Percentiles rank a stretch among this genome's conserved stretches.
phyloP scores from a whole-genome alignment of 2,113 vertebrate genomes.

The Butorides virescens region DNA sequence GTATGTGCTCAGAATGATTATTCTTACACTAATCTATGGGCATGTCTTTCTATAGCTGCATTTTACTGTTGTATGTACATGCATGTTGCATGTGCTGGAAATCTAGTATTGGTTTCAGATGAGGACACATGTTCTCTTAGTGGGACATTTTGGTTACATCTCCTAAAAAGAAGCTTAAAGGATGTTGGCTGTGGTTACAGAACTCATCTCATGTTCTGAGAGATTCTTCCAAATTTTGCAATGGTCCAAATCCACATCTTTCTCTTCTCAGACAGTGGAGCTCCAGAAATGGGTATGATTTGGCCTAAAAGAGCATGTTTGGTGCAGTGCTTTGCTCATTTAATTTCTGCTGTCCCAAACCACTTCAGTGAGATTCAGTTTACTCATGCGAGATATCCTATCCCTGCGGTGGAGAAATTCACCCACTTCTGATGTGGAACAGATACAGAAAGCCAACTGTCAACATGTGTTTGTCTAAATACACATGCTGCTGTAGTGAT shows the following conservation, averaged over 20 bases:
- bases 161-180: neutral
- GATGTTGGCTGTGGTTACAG: slow-evolving; percentile 6
- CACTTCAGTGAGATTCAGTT: slow-evolving; percentile 63
- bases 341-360: slow-evolving; percentile 52
- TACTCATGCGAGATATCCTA: slow-evolving; percentile 44
- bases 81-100: neutral
- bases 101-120: neutral
- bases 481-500: neutral
- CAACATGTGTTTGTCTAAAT: slow-evolving; percentile 43
- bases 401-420: slow-evolving; percentile 39
- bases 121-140: neutral
- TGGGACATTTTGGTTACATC: neutral
- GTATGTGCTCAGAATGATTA: neutral
- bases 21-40: neutral
- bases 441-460: slow-evolving; percentile 18
- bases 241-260: slow-evolving; percentile 39
- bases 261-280: neutral
- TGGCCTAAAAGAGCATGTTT: slow-evolving; percentile 38
- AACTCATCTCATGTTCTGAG: neutral
- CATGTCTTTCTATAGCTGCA: neutral
- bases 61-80: neutral
- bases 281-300: slow-evolving; percentile 33
- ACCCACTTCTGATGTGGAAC: slow-evolving; percentile 59
- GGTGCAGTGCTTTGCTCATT: slow-evolving; percentile 13
- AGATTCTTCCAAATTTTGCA: neutral